phyloP scores from a whole-genome alignment of 2,113 vertebrate genomes.

The Aphelocoma coerulescens region DNA sequence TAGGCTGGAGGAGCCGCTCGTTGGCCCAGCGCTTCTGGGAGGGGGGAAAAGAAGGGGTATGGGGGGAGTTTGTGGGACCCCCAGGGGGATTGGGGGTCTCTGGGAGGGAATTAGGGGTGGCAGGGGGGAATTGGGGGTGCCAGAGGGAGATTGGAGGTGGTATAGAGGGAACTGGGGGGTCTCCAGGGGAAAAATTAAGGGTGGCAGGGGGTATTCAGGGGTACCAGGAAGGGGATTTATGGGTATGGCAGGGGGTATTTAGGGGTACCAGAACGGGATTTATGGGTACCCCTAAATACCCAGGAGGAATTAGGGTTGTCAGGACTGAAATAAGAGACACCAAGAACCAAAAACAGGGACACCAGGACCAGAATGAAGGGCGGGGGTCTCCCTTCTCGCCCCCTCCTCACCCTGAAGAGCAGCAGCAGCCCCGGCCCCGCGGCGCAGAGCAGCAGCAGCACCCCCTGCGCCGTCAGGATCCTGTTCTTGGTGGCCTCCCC shows the following conservation, averaged over 20 bases:
- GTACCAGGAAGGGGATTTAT: background rate
- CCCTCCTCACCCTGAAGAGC: background rate
- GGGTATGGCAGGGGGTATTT: background rate
- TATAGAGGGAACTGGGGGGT: accelerated
- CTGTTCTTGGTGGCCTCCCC: background rate
- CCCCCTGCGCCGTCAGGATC: background rate
- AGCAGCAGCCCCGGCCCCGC: background rate
- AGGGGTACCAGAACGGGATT: background rate
- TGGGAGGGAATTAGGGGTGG: background rate
- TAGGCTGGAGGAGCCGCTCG: background rate
- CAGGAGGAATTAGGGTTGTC: too few species aligned
- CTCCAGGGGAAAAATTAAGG: background rate
- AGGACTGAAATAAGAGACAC: background rate
- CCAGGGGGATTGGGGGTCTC: too few species aligned
- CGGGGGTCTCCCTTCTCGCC: background rate
- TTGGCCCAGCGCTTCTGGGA: background rate
- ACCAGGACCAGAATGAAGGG: background rate
- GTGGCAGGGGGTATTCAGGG: background rate
- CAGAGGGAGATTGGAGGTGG: background rate
- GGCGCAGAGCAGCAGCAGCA: background rate
- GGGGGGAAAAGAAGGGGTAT: background rate
- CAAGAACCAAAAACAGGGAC: background rate
- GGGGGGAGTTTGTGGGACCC: background rate
- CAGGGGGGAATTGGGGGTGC: background rate
- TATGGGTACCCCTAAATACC: background rate